Evolutionary conservation across 2,113 vertebrate species (phyloP), one percentile per base, ranked within the genome.

Genomic region (Chamaea fasciata): DNA sequence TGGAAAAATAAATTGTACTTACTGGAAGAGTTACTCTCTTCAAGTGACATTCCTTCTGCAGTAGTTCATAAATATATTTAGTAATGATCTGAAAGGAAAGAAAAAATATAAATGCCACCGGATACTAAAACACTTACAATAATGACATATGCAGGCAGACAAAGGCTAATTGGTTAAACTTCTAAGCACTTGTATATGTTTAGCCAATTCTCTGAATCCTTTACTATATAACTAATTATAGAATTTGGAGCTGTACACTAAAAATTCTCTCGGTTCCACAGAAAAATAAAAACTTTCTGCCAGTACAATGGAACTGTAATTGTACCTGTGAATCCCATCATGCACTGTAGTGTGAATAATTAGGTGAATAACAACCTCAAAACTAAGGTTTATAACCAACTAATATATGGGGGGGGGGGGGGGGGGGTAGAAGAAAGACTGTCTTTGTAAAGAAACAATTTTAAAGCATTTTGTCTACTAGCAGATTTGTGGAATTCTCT

Each of bases 31-130:
- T 98, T 92, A 98, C 97, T 98, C 98, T 99, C 96, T 98, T 98
- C 98, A 99, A 98, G 97, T 98, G 98, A 97, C 99, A 99, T 93
- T 99, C 98, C n/a, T 98, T 98, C 97, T 99, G 98, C 97, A 99
- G 96, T 91, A 99, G 98, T 84, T 99, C 98, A 94, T 99, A 99
- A 89, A 99, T 98, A 93, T 99, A 98, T 82, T 99, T 98, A 71
- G 99, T 99, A 98, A 99, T 98, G 94, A 99, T 99, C 99, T 99
- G 97, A 37, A 96, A 81, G 22, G 68, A 82, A 86, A 96, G 89
- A 73, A 92, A 90, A 87, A 95, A 79, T 18, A 47, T 17, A 95
- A 90, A 53, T 90, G 65, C 9, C 67, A 91, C 52, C 21, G 85
- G 24, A 56, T 77, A 22, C 35, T 75, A 90, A 87, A 82, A 28